Base-by-base conservation (phyloP, 1,140 invertebrate genomes). In the Prorops nasuta region DNA sequence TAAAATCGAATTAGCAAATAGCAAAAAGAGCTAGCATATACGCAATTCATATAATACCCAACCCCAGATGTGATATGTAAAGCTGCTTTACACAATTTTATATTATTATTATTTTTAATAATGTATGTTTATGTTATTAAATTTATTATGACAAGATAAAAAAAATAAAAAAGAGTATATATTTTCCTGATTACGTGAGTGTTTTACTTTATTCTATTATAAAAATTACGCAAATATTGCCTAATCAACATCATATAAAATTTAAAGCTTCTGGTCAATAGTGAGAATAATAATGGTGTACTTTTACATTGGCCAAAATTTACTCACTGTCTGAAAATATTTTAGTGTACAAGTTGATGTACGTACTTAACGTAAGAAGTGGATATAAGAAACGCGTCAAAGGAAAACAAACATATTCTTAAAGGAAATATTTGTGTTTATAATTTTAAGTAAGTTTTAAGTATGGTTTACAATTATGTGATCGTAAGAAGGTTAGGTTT, bases 61-160 rank as follows among this genome's bases (percentile, higher is more conserved):
- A 62, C 64, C 61, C 60, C 69, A 72, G 65, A 76, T 76, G 74
- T 76, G 74, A 77, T 77, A 76, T 76, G 69, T 77, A 76, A 77
- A 76, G 69, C 64, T 75, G 63, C 60, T 74, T 72, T 75, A 74
- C 64, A 67, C 62, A 39, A 69, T 69, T 70, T 74, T 69, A 67
- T 69, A 64, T 56, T 60, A 68, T 58, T 71, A 67, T 64, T 67
- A 69, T 67, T 62, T 62, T 64, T 65, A 66, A 63, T 63, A 64
- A 70, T 68, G 66, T 66, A 61, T 55, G 62, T 69, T 68, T 69
- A 64, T 66, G 59, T 61, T 61, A 56, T 67, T 69, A 68, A 55
- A 66, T 60, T 56, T 63, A 64, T 64, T 56, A 47, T 63, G 63
- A 60, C 52, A 36, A 66, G 58, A 67, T 59, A 68, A 65, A 69